phyloP scores from a whole-genome alignment of 2,888 invertebrate genomes.

The Lottia gigantea region DNA sequence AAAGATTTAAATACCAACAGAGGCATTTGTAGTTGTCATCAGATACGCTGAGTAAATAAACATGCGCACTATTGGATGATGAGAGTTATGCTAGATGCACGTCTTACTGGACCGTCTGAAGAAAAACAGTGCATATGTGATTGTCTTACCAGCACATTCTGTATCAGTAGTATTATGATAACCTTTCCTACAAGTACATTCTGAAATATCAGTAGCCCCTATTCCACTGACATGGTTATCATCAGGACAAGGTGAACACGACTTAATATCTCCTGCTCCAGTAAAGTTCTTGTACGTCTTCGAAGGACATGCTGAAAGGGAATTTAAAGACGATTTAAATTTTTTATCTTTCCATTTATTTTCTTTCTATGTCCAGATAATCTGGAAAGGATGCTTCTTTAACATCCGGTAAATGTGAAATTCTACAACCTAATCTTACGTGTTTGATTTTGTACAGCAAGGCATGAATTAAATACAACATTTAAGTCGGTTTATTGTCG shows the following conservation, averaged over 20 bases:
- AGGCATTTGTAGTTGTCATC: too few relatives aligned
- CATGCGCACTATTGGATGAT: too few relatives aligned
- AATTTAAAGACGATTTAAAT: too few relatives aligned
- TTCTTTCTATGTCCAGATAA: not conserved
- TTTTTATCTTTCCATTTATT: not conserved
- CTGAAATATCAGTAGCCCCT: conserved; percentile 72
- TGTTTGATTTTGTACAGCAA: too few relatives aligned
- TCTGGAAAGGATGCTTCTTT: not conserved
- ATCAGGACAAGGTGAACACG: conserved; percentile 74
- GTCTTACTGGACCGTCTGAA: too few relatives aligned
- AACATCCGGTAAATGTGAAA: conserved; percentile 14
- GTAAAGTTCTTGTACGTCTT: conserved; percentile 73
- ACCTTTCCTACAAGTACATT: conserved; percentile 76
- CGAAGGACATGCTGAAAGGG: conserved; percentile 74
- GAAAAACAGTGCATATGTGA: too few relatives aligned
- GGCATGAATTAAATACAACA: too few relatives aligned
- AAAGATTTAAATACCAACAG: too few relatives aligned
- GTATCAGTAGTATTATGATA: conserved; percentile 68
- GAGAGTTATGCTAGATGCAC: too few relatives aligned
- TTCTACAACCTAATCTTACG: not conserved
- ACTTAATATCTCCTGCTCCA: conserved; percentile 72
- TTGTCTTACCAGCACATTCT: conserved; percentile 73
- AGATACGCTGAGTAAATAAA: too few relatives aligned
- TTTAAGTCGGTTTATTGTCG: too few relatives aligned
- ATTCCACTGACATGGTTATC: conserved; percentile 73